Evolutionary conservation across 2,113 vertebrate species (phyloP).

Genomic region (Canis aureus): DNA sequence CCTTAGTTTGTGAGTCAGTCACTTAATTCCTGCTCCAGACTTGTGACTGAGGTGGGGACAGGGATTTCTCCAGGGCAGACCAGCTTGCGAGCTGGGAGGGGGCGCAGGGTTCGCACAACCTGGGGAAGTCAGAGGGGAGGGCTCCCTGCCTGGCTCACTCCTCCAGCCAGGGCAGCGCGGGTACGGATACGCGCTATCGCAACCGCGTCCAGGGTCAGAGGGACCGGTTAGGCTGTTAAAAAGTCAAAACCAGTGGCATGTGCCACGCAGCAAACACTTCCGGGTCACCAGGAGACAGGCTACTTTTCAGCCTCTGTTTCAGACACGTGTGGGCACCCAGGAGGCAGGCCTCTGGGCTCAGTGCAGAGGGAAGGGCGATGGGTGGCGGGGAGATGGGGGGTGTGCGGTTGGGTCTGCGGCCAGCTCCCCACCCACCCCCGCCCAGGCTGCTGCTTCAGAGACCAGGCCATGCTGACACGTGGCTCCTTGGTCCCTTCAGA

Average conservation of each 20-base stretch:
- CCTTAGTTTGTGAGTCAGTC: neutral
- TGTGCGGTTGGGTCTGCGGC: fast-evolving
- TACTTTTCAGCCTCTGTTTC: neutral
- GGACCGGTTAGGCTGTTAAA: neutral
- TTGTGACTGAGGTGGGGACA: neutral
- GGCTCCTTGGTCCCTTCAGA: fast-evolving
- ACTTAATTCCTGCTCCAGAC: neutral
- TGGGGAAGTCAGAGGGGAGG: fast-evolving
- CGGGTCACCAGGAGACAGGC: neutral
- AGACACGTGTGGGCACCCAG: neutral
- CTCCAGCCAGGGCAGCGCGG: neutral
- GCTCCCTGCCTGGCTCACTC: too few species aligned
- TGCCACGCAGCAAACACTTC: fast-evolving
- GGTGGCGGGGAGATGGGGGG: neutral
- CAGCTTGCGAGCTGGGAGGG: fast-evolving
- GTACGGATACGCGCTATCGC: neutral
- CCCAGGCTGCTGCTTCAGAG: neutral
- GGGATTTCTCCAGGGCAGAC: neutral
- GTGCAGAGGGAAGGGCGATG: fast-evolving
- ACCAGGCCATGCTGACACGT: fast-evolving
- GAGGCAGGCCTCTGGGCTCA: neutral
- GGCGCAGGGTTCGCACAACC: fast-evolving
- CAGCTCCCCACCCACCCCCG: neutral
- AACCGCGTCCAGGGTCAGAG: fast-evolving
- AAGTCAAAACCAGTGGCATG: neutral